These are phyloP conservation scores for Gymnothorax javanicus DNA, from an alignment of 2,797 vertebrate species.

Conservation along the genomic window DNA sequence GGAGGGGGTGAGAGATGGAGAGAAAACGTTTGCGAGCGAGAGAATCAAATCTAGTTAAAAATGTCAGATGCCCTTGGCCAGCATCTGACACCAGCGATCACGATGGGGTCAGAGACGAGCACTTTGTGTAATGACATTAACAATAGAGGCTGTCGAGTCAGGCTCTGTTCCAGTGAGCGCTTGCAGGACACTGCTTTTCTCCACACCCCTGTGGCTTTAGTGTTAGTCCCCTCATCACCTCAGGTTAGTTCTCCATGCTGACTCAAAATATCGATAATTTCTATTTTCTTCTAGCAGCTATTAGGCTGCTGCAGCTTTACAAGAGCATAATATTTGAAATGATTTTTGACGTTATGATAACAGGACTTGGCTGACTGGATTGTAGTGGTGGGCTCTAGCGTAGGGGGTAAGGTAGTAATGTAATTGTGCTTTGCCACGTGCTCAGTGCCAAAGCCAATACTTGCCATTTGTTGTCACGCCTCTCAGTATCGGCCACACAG, in stretches of 20 bases:
- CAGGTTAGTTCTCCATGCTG: background rate
- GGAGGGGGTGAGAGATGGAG: conserved; percentile 35
- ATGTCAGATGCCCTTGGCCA: conserved; percentile 76
- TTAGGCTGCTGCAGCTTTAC: background rate
- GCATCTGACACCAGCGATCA: conserved; percentile 73
- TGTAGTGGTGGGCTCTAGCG: background rate
- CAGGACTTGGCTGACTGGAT: background rate
- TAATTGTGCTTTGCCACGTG: no score
- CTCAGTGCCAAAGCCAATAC: no score
- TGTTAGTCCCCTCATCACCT: background rate
- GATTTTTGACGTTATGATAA: background rate
- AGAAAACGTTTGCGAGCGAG: conserved; percentile 42
- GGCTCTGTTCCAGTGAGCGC: conserved; percentile 60
- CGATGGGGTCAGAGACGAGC: conserved; percentile 69
- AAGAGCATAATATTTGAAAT: background rate
- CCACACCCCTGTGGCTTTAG: background rate
- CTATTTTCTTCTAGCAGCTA: background rate
- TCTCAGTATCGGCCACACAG: no score
- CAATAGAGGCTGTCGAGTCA: conserved; percentile 57
- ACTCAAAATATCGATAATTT: background rate
- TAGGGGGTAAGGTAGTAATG: no score
- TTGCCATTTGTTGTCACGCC: no score
- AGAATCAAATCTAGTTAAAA: conserved; percentile 76
- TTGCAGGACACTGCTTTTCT: conserved; percentile 38
- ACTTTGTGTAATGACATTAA: conserved; percentile 79